A percentile compares a stretch with the other conserved stretches of the same genome.
phyloP scores from a whole-genome alignment of 2,888 invertebrate species.

The Eudemis profundana region DNA sequence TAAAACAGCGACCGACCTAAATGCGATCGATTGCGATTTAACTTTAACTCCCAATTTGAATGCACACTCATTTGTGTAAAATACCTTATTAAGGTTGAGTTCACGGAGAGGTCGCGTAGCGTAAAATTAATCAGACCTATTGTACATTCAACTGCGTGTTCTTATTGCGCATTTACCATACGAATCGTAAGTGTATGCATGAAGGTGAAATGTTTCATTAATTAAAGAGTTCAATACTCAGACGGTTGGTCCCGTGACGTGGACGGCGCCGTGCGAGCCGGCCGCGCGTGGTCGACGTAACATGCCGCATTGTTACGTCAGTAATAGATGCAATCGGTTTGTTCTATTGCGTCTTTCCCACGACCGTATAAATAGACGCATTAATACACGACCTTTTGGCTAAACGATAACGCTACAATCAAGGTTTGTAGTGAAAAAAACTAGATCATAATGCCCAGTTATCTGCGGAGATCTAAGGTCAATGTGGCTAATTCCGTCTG shows the following conservation, averaged over 20 bases:
- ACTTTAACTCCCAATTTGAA: not conserved
- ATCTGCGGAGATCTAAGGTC: no score
- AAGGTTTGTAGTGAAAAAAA: not conserved
- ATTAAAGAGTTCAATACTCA: slow-evolving; percentile 69
- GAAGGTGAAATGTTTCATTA: slow-evolving; percentile 63
- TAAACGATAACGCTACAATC: slow-evolving; percentile 3
- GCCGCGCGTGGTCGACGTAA: slow-evolving; percentile 49
- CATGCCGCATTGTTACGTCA: slow-evolving; percentile 26
- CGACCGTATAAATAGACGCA: slow-evolving; percentile 12
- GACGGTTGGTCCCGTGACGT: slow-evolving; percentile 58
- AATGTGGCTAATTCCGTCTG: no score
- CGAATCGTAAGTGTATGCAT: slow-evolving; percentile 55
- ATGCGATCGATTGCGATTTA: no score
- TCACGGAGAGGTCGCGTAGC: slow-evolving; percentile 30
- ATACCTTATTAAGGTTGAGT: slow-evolving; percentile 14
- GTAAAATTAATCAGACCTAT: slow-evolving; percentile 26
- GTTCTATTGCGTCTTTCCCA: slow-evolving; percentile 40
- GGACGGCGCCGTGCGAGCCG: slow-evolving; percentile 44
- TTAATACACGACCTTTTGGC: slow-evolving; percentile 10
- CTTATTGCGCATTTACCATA: slow-evolving; percentile 49
- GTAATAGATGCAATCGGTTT: slow-evolving; percentile 29
- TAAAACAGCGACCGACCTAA: no score
- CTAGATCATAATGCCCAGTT: not conserved
- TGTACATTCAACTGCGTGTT: slow-evolving; percentile 32
- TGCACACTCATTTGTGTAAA: slow-evolving; percentile 12